These are phyloP conservation scores for Clarias fuscus DNA, from an alignment of 2,797 vertebrate genomes.

Conservation along the genomic window DNA sequence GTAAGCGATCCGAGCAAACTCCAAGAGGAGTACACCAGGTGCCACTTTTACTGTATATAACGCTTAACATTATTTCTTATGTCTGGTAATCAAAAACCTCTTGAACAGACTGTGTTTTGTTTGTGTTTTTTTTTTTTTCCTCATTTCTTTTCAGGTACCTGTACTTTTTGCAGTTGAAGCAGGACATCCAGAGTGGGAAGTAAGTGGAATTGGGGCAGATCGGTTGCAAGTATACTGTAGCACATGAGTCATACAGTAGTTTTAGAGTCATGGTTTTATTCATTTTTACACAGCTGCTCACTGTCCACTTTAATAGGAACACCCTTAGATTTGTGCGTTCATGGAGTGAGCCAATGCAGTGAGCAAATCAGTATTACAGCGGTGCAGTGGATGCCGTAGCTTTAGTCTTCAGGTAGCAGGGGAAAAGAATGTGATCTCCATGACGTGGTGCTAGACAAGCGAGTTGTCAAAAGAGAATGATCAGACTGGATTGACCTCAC, in stretches of 20 bases:
- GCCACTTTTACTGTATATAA: not conserved
- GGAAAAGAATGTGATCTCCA: not conserved
- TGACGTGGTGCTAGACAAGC: not conserved
- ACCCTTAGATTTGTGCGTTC: not conserved
- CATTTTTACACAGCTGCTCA: not conserved
- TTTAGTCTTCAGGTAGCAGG: not conserved
- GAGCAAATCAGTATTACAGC: not conserved
- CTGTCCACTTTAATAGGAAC: not conserved
- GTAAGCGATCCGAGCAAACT: constrained; percentile 93
- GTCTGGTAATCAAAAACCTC: too few species aligned
- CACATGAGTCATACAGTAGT: not conserved
- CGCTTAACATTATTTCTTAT: not conserved
- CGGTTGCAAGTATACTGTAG: not conserved
- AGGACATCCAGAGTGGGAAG: constrained; percentile 95
- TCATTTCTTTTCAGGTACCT: constrained; percentile 84
- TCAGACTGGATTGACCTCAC: too few species aligned
- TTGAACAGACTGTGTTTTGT: not conserved
- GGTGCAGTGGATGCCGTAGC: not conserved
- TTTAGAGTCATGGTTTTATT: not conserved
- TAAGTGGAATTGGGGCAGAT: constrained; percentile 60
- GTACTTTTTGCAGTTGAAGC: constrained; percentile 97
- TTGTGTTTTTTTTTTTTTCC: not conserved
- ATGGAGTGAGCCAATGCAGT: not conserved
- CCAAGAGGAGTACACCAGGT: constrained; percentile 99
- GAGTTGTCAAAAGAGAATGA: too few species aligned